phyloP scores from a whole-genome alignment of 23 tunicate genomes.

The Trididemnum miniatum region DNA sequence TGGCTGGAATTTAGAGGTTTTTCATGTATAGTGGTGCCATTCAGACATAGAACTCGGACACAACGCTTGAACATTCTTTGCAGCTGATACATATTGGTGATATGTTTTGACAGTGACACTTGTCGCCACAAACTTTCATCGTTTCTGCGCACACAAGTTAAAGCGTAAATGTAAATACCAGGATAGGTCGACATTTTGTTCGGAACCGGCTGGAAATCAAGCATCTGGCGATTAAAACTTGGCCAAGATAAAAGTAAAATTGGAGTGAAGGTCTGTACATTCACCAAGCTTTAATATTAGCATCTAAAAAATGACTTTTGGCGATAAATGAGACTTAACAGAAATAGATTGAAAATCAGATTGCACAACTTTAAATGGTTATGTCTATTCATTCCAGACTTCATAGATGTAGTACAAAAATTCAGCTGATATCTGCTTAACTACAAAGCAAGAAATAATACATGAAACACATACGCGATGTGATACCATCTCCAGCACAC shows the following conservation, averaged over 20 bases:
- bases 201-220: not conserved
- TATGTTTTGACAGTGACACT: slow-evolving; percentile 41
- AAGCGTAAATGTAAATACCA: not conserved
- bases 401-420: too few relatives aligned
- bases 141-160: slow-evolving; percentile 13
- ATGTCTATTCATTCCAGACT: too few relatives aligned
- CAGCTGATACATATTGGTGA: slow-evolving; percentile 17
- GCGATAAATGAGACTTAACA: too few relatives aligned
- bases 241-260: too few relatives aligned
- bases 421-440: too few relatives aligned
- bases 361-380: too few relatives aligned
- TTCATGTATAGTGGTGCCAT: slow-evolving; percentile 19
- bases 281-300: too few relatives aligned
- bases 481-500: slow-evolving; percentile 88
- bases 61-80: slow-evolving; percentile 44
- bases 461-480: slow-evolving; percentile 58
- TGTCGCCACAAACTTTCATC: slow-evolving; percentile 59
- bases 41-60: slow-evolving; percentile 43
- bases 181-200: not conserved
- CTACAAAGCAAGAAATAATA: not conserved
- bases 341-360: too few relatives aligned
- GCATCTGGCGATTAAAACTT: not conserved
- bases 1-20: not conserved
- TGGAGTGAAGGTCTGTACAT: too few relatives aligned
- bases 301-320: too few relatives aligned